Conservation (phyloP, 1,140 invertebrate species). For the Cydia strobilella region DNA sequence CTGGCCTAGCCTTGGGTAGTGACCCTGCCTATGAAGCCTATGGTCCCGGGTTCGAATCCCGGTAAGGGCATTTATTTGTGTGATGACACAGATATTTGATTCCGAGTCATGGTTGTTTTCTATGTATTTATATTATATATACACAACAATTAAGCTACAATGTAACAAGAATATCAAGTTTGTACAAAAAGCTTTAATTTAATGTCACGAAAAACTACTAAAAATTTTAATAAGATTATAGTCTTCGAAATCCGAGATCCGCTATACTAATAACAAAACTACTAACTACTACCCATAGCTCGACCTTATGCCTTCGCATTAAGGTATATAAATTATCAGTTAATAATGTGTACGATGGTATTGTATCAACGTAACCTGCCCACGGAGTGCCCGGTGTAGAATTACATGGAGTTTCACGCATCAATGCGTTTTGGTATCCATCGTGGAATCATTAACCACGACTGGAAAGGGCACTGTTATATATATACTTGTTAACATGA, state of each 20-base stretch:
- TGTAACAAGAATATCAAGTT: not conserved
- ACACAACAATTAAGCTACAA: not conserved
- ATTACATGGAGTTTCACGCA: not conserved
- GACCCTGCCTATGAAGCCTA: too few relatives aligned
- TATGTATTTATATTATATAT: too few relatives aligned
- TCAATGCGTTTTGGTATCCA: not conserved
- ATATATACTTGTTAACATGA: not conserved
- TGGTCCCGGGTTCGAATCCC: too few relatives aligned
- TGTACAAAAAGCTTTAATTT: not conserved
- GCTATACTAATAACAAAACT: not conserved
- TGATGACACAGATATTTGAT: too few relatives aligned
- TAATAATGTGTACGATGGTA: not conserved
- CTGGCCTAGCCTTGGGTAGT: too few relatives aligned
- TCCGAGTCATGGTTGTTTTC: too few relatives aligned
- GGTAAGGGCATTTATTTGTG: too few relatives aligned
- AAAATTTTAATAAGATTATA: slow-evolving; percentile 14
- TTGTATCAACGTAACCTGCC: not conserved
- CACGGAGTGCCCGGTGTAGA: not conserved
- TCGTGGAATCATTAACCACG: not conserved
- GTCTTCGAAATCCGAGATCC: slow-evolving; percentile 5
- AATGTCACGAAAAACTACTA: not conserved
- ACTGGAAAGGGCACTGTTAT: slow-evolving; percentile 14
- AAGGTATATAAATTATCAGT: too few relatives aligned
- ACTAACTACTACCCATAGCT: too few relatives aligned
- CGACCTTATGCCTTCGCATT: too few relatives aligned